Percentiles rank a stretch among this genome's conserved stretches.
These are phyloP conservation scores for Liolophura sinensis DNA, from an alignment of 1,140 invertebrate genomes.

Conservation along the genomic window DNA sequence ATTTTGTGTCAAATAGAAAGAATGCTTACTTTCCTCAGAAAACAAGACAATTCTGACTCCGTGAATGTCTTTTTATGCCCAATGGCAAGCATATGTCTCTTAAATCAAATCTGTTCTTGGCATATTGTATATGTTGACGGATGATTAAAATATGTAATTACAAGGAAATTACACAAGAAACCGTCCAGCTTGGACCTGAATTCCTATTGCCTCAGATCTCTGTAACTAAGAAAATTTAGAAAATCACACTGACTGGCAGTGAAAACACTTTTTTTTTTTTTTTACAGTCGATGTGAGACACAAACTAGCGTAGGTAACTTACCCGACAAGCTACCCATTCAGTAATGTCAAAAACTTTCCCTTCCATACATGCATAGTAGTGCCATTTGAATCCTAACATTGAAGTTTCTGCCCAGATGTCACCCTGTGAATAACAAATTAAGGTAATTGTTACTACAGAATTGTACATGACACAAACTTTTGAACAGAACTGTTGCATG, in stretches of 20 bases:
- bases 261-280: too few relatives aligned
- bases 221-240: too few relatives aligned
- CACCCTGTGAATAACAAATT: conserved; percentile 69
- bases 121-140: too few relatives aligned
- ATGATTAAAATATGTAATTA: not conserved
- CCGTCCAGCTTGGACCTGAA: not conserved
- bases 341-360: conserved; percentile 90
- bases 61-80: not conserved
- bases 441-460: not conserved
- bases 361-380: conserved; percentile 96
- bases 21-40: too few relatives aligned
- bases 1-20: too few relatives aligned
- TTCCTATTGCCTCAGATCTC: not conserved
- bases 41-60: too few relatives aligned
- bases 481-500: too few relatives aligned
- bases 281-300: too few relatives aligned
- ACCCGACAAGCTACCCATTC: conserved; percentile 94
- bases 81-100: not conserved
- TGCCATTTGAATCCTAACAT: conserved; percentile 87
- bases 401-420: conserved; percentile 91
- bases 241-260: too few relatives aligned
- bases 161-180: not conserved
- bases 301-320: conserved; percentile 13
- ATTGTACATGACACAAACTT: too few relatives aligned
- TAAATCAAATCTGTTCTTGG: not conserved